phyloP scores from a whole-genome alignment of 35 echinoderm and acorn worm species.

The Nesometra sesokonis region DNA sequence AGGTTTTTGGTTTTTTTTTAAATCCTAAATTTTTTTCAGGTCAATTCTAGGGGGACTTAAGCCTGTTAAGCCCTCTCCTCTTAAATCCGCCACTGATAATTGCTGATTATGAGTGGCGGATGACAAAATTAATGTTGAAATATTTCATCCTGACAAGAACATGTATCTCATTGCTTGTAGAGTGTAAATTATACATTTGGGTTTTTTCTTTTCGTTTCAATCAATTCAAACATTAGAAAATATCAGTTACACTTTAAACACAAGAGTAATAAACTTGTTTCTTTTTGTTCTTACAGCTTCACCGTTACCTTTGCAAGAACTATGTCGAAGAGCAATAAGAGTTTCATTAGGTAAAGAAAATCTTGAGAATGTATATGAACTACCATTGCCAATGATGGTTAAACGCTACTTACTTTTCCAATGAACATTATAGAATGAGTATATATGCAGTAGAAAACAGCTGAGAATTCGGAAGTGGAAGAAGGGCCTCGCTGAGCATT shows the following conservation, averaged over 20 bases:
- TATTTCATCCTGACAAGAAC: no score
- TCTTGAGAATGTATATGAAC: conserved; percentile 80
- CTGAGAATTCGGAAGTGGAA: neutral
- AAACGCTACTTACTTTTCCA: conserved; percentile 95
- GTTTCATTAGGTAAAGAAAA: conserved; percentile 79
- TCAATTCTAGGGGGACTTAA: no score
- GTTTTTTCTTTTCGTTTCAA: no score
- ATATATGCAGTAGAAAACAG: neutral
- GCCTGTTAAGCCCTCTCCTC: no score
- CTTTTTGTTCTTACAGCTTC: conserved; percentile 50
- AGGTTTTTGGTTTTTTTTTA: no score
- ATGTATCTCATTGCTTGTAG: no score
- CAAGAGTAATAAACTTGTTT: neutral
- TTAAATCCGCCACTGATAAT: no score
- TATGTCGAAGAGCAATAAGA: conserved; percentile 75
- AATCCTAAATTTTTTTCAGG: no score
- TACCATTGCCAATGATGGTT: conserved; percentile 83
- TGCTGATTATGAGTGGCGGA: no score
- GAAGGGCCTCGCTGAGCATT: neutral
- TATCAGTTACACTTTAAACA: neutral
- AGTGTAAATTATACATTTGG: no score
- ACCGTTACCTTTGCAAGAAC: conserved; percentile 88
- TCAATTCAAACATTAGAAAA: neutral
- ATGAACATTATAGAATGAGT: conserved; percentile 19
- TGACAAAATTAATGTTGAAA: no score